Percentiles rank a stretch among this genome's conserved stretches.
Conservation (phyloP, 1,140 invertebrate species). For the Sesamia nonagrioides region DNA sequence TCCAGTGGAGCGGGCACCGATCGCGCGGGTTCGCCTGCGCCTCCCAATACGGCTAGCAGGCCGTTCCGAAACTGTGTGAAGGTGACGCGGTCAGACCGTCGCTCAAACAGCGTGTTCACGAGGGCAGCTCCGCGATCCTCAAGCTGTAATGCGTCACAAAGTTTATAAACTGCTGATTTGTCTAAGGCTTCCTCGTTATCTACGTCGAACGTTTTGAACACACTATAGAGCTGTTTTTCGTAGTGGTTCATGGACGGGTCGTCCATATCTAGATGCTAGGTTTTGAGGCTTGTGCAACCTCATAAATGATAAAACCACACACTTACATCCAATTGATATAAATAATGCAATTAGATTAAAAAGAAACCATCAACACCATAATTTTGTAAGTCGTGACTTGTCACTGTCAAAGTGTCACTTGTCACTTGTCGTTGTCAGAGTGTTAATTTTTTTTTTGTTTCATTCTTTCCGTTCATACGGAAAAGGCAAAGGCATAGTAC, state of each 20-base stretch:
- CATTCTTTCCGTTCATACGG: too few relatives aligned
- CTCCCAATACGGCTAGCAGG: conserved; percentile 77
- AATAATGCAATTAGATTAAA: conserved; percentile 27
- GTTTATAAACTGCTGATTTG: conserved; percentile 89
- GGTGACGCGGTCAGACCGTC: conserved; percentile 81
- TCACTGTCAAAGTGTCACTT: conserved; percentile 34
- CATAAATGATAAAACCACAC: background rate
- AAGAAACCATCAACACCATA: conserved; percentile 18
- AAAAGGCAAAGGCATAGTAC: too few relatives aligned
- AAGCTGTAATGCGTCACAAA: conserved; percentile 93
- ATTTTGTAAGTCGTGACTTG: conserved; percentile 18
- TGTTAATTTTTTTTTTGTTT: too few relatives aligned
- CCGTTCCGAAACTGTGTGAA: conserved; percentile 81
- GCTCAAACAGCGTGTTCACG: conserved; percentile 89
- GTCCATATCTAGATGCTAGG: conserved; percentile 70
- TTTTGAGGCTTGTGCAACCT: conserved; percentile 12
- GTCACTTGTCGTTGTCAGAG: too few relatives aligned
- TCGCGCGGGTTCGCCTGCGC: conserved; percentile 56
- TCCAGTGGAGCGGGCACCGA: background rate
- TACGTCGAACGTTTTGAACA: conserved; percentile 94
- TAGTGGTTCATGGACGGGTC: conserved; percentile 91
- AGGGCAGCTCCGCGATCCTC: conserved; percentile 91
- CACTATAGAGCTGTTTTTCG: conserved; percentile 93
- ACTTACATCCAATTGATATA: conserved; percentile 19
- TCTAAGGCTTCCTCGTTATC: conserved; percentile 90